Evolutionary conservation across 2,113 vertebrate species (phyloP).

Genomic region (Antennarius striatus): DNA sequence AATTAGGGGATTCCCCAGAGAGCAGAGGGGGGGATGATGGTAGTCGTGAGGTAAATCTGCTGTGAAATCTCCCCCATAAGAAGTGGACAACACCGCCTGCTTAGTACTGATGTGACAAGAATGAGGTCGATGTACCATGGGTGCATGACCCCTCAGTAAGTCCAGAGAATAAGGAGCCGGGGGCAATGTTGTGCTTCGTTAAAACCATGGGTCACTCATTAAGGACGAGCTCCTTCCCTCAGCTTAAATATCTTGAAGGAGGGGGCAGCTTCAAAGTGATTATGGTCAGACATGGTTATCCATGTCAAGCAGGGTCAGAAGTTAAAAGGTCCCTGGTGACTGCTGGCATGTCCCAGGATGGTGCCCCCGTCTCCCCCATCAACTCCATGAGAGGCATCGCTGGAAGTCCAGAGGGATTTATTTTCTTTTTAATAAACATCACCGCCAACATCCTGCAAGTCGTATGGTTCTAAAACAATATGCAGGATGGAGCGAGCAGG

Average conservation of each 20-base stretch:
- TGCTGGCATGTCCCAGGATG: conserved; percentile 29
- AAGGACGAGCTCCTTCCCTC: conserved; percentile 17
- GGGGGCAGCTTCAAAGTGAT: conserved; percentile 51
- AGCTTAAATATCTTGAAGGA: conserved; percentile 40
- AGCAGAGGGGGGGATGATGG: conserved; percentile 27
- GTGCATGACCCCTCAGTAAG: conserved; percentile 35
- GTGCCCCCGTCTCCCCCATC: not conserved
- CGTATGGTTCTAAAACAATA: conserved; percentile 18
- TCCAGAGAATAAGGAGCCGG: conserved; percentile 24
- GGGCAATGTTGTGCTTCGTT: conserved; percentile 46
- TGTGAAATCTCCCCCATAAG: conserved; percentile 51
- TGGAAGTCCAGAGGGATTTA: conserved; percentile 16
- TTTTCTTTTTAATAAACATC: conserved; percentile 23
- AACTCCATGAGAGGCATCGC: not conserved
- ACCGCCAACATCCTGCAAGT: conserved; percentile 1
- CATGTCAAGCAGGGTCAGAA: conserved; percentile 65
- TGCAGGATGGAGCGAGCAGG: not conserved
- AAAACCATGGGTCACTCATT: conserved; percentile 52
- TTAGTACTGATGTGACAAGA: conserved; percentile 37
- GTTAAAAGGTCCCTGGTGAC: conserved; percentile 69
- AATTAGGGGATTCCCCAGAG: conserved; percentile 48
- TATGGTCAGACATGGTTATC: conserved; percentile 56
- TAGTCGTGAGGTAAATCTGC: conserved; percentile 61
- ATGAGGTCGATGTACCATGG: conserved; percentile 40
- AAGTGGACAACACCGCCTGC: conserved; percentile 36